Evolutionary conservation across 2,888 invertebrate genomes (phyloP).

Genomic region (Cataglyphis cursor): DNA sequence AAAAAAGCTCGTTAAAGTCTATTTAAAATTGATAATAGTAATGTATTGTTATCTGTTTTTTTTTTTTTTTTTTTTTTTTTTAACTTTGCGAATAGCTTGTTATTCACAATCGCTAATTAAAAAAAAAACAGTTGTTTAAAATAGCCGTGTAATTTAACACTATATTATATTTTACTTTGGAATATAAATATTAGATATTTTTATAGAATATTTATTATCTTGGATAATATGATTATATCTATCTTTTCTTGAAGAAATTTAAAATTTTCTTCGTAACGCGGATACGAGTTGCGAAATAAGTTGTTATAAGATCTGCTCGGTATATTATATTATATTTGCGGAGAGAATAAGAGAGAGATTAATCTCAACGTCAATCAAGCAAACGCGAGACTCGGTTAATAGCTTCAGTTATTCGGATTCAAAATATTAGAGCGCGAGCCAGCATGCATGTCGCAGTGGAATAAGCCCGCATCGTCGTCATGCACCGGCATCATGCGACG

Average conservation of each 20-base stretch:
- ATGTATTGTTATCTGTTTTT: conserved; percentile 1
- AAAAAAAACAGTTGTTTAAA: not conserved
- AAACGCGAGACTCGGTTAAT: not conserved
- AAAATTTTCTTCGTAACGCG: not conserved
- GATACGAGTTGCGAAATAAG: not conserved
- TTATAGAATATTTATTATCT: not conserved
- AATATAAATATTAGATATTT: not conserved
- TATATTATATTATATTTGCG: not conserved
- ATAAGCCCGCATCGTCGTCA: conserved; percentile 67
- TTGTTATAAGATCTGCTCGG: not conserved
- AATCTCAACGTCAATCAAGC: conserved; percentile 4
- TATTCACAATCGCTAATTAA: conserved; percentile 15
- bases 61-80: not conserved
- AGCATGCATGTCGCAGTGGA: conserved; percentile 50
- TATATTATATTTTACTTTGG: not conserved
- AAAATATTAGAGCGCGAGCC: conserved; percentile 9
- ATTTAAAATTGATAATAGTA: too few relatives aligned
- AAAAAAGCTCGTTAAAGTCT: not conserved
- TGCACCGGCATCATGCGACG: conserved; percentile 61
- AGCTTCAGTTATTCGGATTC: conserved; percentile 17
- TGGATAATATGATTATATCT: not conserved
- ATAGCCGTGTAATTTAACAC: not conserved
- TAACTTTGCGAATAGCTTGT: conserved; percentile 14
- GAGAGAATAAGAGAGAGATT: not conserved
- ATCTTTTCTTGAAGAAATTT: not conserved